A percentile compares a stretch with the other conserved stretches of the same genome.
phyloP scores from a whole-genome alignment of 2,888 invertebrate genomes.

The Thalpophila matura region DNA sequence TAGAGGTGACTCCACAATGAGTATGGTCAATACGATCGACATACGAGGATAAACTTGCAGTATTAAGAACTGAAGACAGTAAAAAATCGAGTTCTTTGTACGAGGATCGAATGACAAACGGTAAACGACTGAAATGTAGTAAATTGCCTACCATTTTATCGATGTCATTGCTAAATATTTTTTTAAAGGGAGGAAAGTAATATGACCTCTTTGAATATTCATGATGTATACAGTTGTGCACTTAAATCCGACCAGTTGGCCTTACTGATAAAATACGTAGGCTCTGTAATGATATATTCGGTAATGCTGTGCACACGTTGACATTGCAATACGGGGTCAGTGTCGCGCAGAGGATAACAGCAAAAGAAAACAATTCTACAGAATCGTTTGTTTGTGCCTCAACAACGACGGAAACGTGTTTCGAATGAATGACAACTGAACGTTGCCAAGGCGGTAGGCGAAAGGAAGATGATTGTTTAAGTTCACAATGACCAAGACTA shows the following conservation, averaged over 20 bases:
- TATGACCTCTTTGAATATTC: slow-evolving; percentile 70
- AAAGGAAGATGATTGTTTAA: slow-evolving; percentile 49
- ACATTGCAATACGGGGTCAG: slow-evolving; percentile 84
- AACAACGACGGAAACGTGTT: slow-evolving; percentile 66
- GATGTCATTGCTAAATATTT: slow-evolving; percentile 21
- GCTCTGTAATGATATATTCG: slow-evolving; percentile 66
- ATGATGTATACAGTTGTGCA: slow-evolving; percentile 48
- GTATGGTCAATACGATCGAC: slow-evolving; percentile 6
- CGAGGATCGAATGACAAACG: slow-evolving; percentile 18
- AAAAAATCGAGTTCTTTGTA: slow-evolving; percentile 40
- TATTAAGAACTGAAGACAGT: slow-evolving; percentile 29
- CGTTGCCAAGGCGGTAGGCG: slow-evolving; percentile 57
- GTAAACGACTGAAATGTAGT: slow-evolving; percentile 17
- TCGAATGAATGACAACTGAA: slow-evolving; percentile 68
- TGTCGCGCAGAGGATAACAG: slow-evolving; percentile 73
- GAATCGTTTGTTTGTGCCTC: slow-evolving; percentile 70
- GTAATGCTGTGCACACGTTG: slow-evolving; percentile 69
- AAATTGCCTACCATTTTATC: slow-evolving; percentile 26
- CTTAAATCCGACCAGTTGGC: slow-evolving; percentile 67
- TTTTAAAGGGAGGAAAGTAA: slow-evolving; percentile 45
- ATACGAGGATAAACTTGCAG: slow-evolving; percentile 29
- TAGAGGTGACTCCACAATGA: slow-evolving; percentile 3
- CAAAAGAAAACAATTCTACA: slow-evolving; percentile 79
- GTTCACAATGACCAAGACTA: slow-evolving; percentile 27
- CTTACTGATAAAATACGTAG: slow-evolving; percentile 71